A percentile compares a stretch with the other conserved stretches of the same genome.
Conservation (phyloP, 2,888 invertebrate genomes). For the Alloplasta piceator region DNA sequence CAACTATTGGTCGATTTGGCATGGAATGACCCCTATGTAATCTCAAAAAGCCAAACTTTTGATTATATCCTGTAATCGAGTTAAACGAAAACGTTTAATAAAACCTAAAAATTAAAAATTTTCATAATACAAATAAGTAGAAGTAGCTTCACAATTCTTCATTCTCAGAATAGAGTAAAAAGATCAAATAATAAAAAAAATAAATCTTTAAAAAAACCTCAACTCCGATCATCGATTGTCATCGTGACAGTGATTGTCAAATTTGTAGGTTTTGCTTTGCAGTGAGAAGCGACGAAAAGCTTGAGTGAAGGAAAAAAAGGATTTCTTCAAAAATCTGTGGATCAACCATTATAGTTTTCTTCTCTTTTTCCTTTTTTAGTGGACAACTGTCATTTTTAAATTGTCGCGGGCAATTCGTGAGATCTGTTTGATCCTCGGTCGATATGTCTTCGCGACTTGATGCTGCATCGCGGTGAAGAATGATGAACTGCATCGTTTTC, state of each 20-base stretch:
- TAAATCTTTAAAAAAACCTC: background rate
- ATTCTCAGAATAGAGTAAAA: no score
- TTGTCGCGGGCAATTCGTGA: background rate
- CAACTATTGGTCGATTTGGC: no score
- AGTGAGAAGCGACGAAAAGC: background rate
- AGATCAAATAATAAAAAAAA: no score
- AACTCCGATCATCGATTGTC: conserved; percentile 10
- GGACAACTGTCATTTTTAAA: background rate
- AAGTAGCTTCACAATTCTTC: no score
- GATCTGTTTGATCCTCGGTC: background rate
- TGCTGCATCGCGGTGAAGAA: background rate
- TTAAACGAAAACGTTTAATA: no score
- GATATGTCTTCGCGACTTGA: background rate
- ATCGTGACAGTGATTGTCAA: conserved; percentile 15
- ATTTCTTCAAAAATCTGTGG: background rate
- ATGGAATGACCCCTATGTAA: no score
- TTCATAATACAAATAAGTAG: no score
- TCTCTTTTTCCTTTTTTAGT: background rate
- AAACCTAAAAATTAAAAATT: no score
- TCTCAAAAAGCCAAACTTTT: no score
- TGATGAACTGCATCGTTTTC: background rate
- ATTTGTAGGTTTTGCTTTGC: background rate
- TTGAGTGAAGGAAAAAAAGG: background rate
- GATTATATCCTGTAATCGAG: no score
- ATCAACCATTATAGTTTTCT: background rate